Base-by-base conservation (phyloP, 2,888 invertebrate genomes). In the Athetis lepigone region DNA sequence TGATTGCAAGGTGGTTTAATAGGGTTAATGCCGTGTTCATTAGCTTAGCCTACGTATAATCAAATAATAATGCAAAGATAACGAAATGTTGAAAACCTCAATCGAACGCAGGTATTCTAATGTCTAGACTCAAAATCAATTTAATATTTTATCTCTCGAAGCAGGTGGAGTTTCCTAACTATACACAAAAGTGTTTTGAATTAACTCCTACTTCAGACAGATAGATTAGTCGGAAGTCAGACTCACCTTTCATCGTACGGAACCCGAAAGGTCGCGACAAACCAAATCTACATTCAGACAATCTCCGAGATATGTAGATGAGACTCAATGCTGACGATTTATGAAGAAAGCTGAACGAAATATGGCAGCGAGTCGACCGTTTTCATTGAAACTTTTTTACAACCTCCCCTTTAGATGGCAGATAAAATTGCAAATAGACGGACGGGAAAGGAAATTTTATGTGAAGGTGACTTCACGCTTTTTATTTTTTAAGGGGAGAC, bases 321-420 rank as follows among this genome's bases (percentile, higher is more conserved):
- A 91, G 88, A 83, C 82, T 86, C 85, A 83, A 89, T 88, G 87
- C 86, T 89, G 87, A 89, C 90, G 90, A 92, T 92, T 93, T 92
- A 92, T 92, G 90, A 90, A 89, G 92, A 91, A 90, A 90, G 88
- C 88, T 85, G 85, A 85, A 85, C 88, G 84, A 91, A 92, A 92
- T 92, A 92, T 91, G 90, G 92, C 91, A 80, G 70, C 74, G 85
- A 78, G 86, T 86, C 86, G 88, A 88, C 89, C 89, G 88, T 89
- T 89, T 87, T 89, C 89, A 90, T 88, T 90, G 88, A 90, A 92
- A 92, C 88, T 90, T 93, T 92, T 92, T 92, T 88, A 90, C 87
- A 88, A 82, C 75, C 83, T 88, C 83, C 85, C 85, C 84, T 87
- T 88, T 86, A 89, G 90, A 90, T 89, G 88, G 85, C 85, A 90